These are phyloP conservation scores for Oncopodura yosiiana DNA, from an alignment of 1,140 invertebrate genomes.

Conservation along the genomic window DNA sequence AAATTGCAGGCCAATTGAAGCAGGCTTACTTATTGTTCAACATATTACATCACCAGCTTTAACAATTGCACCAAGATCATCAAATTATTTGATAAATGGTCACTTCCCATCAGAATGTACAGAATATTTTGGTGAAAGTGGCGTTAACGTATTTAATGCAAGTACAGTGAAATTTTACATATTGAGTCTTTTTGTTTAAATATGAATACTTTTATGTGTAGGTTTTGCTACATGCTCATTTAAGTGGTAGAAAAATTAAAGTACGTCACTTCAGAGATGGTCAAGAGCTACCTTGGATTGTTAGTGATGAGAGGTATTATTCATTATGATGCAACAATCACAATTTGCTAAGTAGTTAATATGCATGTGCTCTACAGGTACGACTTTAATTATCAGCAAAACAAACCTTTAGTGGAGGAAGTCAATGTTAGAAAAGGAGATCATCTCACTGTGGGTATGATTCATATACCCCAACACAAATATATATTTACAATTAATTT, in stretches of 20 bases:
- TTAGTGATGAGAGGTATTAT: slow-evolving; percentile 53
- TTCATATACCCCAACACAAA: too few species aligned
- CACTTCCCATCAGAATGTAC: slow-evolving; percentile 60
- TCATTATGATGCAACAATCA: too few species aligned
- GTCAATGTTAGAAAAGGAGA: slow-evolving; percentile 12
- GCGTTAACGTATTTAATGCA: slow-evolving; percentile 61
- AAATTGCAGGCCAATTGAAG: background rate
- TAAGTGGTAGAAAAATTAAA: slow-evolving; percentile 49
- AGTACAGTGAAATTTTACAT: too few species aligned
- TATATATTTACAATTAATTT: background rate
- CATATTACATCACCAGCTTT: background rate
- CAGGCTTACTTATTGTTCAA: background rate
- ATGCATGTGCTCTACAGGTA: too few species aligned
- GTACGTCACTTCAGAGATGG: slow-evolving; percentile 53
- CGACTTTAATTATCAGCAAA: slow-evolving; percentile 58
- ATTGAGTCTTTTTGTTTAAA: too few species aligned
- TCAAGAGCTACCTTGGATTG: slow-evolving; percentile 53
- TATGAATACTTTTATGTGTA: too few species aligned
- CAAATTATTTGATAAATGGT: slow-evolving; percentile 42
- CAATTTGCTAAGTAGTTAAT: too few species aligned
- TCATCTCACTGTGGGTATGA: too few species aligned
- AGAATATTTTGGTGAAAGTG: slow-evolving; percentile 50
- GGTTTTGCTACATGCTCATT: slow-evolving; percentile 60
- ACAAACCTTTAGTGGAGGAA: slow-evolving; percentile 40
- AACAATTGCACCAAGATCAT: slow-evolving; percentile 7